Evolutionary conservation across 2,888 invertebrate species (phyloP), one percentile per base, ranked within the genome.

Genomic region (Ennomos fuscantarius): DNA sequence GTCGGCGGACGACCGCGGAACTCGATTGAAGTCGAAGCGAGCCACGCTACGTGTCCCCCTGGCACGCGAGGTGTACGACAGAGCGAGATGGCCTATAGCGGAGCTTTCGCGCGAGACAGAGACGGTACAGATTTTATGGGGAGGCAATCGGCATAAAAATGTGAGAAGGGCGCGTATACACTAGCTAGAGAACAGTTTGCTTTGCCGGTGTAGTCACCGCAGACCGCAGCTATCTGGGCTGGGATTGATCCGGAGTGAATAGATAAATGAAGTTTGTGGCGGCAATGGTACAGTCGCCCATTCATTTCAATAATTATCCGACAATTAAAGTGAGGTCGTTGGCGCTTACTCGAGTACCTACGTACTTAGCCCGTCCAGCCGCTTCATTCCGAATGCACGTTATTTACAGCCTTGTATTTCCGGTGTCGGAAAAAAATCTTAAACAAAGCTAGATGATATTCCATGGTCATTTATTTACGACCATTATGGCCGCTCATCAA

Each of bases 1-100:
- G 84, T 84, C 89, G 87, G 86, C 89, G 90, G 89, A 79, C 85
- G 81, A 87, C 82, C 87, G 84, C 82, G 88, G 87, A 88, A 89
- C 88, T 84, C 79, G 70, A 67, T 69, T 76, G 71, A 68, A 65
- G 65, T 68, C 65, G 70, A 68, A 70, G 70, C 81, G 78, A 79
- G 78, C 74, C 80, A 80, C 82, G 85, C 86, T 83, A 86, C 87
- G 88, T 86, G 87, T 84, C 84, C 83, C 84, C 78, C 81, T 78
- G 77, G 78, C 69, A 68, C 71, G 76, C 65, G 72, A 72, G 77
- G 74, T 74, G 73, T 72, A 74, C 63, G 85, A 57, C 79, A 63
- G 81, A 88, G 72, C 65, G 83, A 73, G 86, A 87, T 13, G 24
- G 39, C 32, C 36, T 43, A 63, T 11, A 60, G 61, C 36, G 8